Evolutionary conservation across 1,140 invertebrate species (phyloP).

Genomic region (Pteromalus puparum): DNA sequence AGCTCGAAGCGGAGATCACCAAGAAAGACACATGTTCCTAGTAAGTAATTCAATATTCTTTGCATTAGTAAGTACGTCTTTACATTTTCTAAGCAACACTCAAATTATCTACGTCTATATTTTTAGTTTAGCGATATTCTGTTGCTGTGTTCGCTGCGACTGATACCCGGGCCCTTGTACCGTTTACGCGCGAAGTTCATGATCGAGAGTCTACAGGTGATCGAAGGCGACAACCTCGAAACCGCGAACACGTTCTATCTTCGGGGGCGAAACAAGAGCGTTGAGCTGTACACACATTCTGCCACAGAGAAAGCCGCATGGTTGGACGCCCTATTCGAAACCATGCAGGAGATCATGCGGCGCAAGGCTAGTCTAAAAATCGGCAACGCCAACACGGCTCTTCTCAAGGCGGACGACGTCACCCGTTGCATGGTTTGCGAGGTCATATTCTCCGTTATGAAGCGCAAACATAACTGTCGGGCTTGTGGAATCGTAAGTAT

Average conservation of each 20-base stretch:
- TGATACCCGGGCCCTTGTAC: conserved; percentile 77
- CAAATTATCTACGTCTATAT: conserved; percentile 52
- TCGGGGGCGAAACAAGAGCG: conserved; percentile 78
- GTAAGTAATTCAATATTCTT: conserved; percentile 71
- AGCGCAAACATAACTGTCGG: conserved; percentile 85
- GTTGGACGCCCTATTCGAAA: conserved; percentile 79
- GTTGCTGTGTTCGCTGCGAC: conserved; percentile 76
- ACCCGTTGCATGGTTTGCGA: conserved; percentile 87
- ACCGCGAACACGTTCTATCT: conserved; percentile 82
- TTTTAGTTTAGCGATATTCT: conserved; percentile 84
- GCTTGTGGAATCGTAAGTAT: conserved; percentile 83
- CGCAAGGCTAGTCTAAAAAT: conserved; percentile 76
- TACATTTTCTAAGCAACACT: too few relatives aligned
- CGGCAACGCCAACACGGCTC: conserved; percentile 74
- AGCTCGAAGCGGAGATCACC: conserved; percentile 79
- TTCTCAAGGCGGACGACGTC: conserved; percentile 82
- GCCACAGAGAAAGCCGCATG: conserved; percentile 81
- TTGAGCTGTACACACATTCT: conserved; percentile 70
- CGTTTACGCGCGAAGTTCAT: conserved; percentile 75
- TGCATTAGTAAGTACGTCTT: too few relatives aligned
- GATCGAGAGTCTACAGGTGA: conserved; percentile 79
- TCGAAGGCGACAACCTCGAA: conserved; percentile 80
- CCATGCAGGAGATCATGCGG: conserved; percentile 79
- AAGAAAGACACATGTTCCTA: conserved; percentile 83
- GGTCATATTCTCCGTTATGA: conserved; percentile 83